Conservation (phyloP, 2,797 vertebrate species). For the Notolepis coatsorum region DNA sequence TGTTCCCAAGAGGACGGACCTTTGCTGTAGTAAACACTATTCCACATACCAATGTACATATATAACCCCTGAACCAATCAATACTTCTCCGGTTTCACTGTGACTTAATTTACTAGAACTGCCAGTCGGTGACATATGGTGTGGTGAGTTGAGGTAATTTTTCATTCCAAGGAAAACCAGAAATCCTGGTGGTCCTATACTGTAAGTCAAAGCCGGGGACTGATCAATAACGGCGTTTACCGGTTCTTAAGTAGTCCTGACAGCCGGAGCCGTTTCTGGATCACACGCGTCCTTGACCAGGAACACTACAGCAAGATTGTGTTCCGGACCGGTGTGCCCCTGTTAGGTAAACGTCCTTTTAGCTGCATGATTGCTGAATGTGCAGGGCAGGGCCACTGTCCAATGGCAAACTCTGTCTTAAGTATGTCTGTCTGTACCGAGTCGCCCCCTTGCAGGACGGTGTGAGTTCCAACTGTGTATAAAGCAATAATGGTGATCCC, state of each 20-base stretch:
- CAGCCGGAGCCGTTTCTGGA: neutral
- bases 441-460: too few species aligned
- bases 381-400: too few species aligned
- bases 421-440: too few species aligned
- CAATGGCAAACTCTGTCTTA: too few species aligned
- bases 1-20: constrained; percentile 3
- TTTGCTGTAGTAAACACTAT: constrained; percentile 24
- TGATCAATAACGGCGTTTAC: constrained; percentile 42
- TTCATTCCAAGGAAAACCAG: constrained; percentile 16
- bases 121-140: constrained; percentile 13
- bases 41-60: constrained; percentile 31
- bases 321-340: too few species aligned
- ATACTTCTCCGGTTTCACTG: constrained; percentile 37
- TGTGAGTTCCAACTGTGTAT: too few species aligned
- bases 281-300: neutral
- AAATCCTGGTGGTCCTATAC: constrained; percentile 12
- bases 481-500: too few species aligned
- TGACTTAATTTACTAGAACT: constrained; percentile 30
- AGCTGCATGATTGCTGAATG: too few species aligned
- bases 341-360: too few species aligned
- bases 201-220: neutral
- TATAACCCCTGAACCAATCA: constrained; percentile 43
- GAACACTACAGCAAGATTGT: too few species aligned
- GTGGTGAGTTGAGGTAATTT: neutral
- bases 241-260: constrained; percentile 5